Evolutionary conservation across 2,797 vertebrate genomes (phyloP), one percentile per base, ranked within the genome.

Genomic region (Myripristis murdjan): DNA sequence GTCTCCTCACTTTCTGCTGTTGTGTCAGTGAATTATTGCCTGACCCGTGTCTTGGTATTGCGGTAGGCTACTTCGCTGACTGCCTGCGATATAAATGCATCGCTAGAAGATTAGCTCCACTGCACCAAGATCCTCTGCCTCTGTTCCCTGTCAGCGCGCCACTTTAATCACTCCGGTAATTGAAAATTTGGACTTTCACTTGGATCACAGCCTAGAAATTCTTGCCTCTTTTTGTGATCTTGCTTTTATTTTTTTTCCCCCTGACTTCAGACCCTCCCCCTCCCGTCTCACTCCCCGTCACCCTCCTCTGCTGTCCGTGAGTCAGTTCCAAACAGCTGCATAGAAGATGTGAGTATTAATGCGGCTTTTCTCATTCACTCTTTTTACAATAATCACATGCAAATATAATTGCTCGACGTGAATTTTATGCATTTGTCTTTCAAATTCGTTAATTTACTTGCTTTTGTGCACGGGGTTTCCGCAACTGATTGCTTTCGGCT

Each of bases 261-360:
- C 28, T 57, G 35, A 81, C 79, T 87, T 84, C 66, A 81, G 81
- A 79, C 67, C 82, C 86, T 81, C 77, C 77, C 73, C 83, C 79
- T 70, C 61, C 71, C 77, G 10, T 78, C 55, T 81, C 73, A 1
- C 68, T 24, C 59, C 63, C 72, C 58, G 1, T 67, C 75, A 31
- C 71, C 78, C 49, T 23, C 59, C 79, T 73, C 75, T 53, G 57
- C 87, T 82, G 74, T 64, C 82, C 66, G 86, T 87, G 87, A 90
- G 85, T 91, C 91, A 91, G 66, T 88, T 83, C 85, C 49, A 84
- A 91, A 87, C 92, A 88, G 77, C 94, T 93, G 92, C 91, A 92
- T 77, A 92, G 89, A 91, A 83, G 71, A 95, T 95, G 94, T 95
- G 89, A 95, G 94, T 95, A 93, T 84, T 78, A 79, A 84, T 91